Evolutionary conservation across 2,888 invertebrate species (phyloP).

Genomic region (Drosophila colorata): DNA sequence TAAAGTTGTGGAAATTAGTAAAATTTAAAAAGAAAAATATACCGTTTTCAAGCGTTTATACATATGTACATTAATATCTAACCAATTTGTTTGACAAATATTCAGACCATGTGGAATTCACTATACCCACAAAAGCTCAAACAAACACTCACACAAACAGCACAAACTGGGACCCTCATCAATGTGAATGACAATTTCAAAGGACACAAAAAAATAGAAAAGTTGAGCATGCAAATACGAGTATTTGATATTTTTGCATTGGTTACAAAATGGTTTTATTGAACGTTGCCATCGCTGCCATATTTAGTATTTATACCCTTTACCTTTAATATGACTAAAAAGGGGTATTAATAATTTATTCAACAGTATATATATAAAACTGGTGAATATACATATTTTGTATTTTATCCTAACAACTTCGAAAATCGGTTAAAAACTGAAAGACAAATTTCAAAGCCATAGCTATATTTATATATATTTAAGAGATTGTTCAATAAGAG

Average conservation of each 20-base stretch:
- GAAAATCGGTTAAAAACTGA: no score
- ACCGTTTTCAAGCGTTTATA: conserved; percentile 2
- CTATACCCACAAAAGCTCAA: conserved; percentile 1
- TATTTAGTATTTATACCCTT: conserved; percentile 22
- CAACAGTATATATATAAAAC: background rate
- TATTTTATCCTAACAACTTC: no score
- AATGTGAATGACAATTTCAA: conserved; percentile 39
- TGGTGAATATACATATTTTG: no score
- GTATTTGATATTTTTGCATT: conserved; percentile 46
- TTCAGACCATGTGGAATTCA: conserved; percentile 31
- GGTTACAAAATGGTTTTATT: conserved; percentile 36
- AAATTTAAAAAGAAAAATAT: background rate
- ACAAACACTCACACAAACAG: conserved; percentile 1
- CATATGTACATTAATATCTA: conserved; percentile 36
- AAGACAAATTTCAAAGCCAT: no score
- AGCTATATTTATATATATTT: no score
- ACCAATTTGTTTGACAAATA: conserved; percentile 60
- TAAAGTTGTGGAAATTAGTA: conserved; percentile 31
- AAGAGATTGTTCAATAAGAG: no score
- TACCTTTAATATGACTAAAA: background rate
- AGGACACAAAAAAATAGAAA: conserved; percentile 15
- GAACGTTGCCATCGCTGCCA: conserved; percentile 5
- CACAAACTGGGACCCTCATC: conserved; percentile 50
- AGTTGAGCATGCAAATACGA: conserved; percentile 25
- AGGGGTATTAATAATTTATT: background rate